phyloP scores from a whole-genome alignment of 2,113 vertebrate genomes.

The Suricata suricatta region DNA sequence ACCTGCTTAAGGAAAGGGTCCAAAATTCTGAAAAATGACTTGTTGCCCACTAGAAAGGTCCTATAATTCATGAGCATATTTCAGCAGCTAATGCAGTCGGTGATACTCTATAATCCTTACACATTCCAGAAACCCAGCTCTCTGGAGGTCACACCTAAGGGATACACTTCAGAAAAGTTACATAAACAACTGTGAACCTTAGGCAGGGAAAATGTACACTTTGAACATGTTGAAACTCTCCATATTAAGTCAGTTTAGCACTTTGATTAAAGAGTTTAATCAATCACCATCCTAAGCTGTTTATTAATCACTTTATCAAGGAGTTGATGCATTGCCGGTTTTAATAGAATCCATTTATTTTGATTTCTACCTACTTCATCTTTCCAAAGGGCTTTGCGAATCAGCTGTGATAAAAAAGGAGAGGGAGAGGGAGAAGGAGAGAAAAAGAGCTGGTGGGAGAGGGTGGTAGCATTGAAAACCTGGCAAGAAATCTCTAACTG shows the following conservation, averaged over 20 bases:
- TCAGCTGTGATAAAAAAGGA: slow-evolving; percentile 94
- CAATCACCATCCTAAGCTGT: slow-evolving; percentile 97
- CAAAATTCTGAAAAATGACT: slow-evolving; percentile 75
- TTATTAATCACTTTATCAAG: slow-evolving; percentile 99
- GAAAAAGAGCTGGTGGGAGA: slow-evolving; percentile 24
- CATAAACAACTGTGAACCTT: slow-evolving; percentile 85
- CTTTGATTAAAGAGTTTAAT: slow-evolving; percentile 99
- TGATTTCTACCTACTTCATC: slow-evolving; percentile 99
- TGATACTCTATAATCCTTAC: slow-evolving; percentile 77
- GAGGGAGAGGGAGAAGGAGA: not conserved
- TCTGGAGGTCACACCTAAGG: slow-evolving; percentile 82
- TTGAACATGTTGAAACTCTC: slow-evolving; percentile 91
- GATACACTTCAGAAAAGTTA: slow-evolving; percentile 87
- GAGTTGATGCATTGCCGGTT: slow-evolving; percentile 99
- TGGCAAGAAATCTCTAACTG: slow-evolving; percentile 85
- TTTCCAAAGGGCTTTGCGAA: slow-evolving; percentile 96
- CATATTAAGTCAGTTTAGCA: slow-evolving; percentile 94
- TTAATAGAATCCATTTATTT: slow-evolving; percentile 99
- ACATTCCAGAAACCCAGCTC: slow-evolving; percentile 77
- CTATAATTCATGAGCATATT: slow-evolving; percentile 72
- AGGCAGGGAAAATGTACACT: slow-evolving; percentile 86
- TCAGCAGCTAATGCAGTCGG: slow-evolving; percentile 41
- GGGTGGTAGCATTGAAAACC: slow-evolving; percentile 81
- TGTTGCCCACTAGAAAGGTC: slow-evolving; percentile 59
- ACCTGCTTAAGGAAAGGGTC: not conserved